Percentiles rank a stretch among this genome's conserved stretches.
These are phyloP conservation scores for Phenganax subtilis DNA, from an alignment of 92 coral and sea anemone species.

Conservation along the genomic window DNA sequence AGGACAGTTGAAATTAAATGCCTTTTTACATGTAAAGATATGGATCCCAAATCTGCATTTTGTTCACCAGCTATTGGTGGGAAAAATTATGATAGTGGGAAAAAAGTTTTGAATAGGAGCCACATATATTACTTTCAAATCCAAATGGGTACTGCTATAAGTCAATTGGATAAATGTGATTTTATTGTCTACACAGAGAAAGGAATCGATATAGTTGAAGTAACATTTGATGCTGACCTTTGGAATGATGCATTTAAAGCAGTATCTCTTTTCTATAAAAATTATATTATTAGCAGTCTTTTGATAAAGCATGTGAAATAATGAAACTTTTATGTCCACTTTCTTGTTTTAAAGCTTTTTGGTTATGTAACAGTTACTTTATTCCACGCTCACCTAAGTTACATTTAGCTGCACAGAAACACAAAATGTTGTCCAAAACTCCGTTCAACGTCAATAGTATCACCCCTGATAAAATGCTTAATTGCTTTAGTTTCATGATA, in stretches of 20 bases:
- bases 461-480: slow-evolving; percentile 43
- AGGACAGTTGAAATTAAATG: slow-evolving; percentile 38
- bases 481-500: slow-evolving; percentile 51
- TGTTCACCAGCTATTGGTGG: slow-evolving; percentile 7
- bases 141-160: slow-evolving; percentile 27
- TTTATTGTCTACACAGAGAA: slow-evolving; percentile 14
- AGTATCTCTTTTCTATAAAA: slow-evolving; percentile 34
- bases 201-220: slow-evolving; percentile 39
- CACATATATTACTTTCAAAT: slow-evolving; percentile 26
- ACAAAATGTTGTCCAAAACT: slow-evolving; percentile 57
- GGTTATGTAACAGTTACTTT: not conserved
- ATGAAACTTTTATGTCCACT: not conserved
- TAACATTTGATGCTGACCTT: slow-evolving; percentile 43
- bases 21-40: slow-evolving; percentile 23
- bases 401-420: slow-evolving; percentile 54
- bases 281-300: slow-evolving; percentile 20
- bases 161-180: slow-evolving; percentile 10
- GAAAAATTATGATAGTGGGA: not conserved
- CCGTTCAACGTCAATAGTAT: slow-evolving; percentile 40
- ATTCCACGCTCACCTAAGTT: slow-evolving; percentile 38
- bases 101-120: not conserved
- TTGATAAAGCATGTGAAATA: slow-evolving; percentile 13
- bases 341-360: not conserved
- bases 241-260: slow-evolving; percentile 43
- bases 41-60: slow-evolving; percentile 21